A percentile compares a stretch with the other conserved stretches of the same genome.
Conservation (phyloP, 2,113 vertebrate genomes). For the Fulica atra region DNA sequence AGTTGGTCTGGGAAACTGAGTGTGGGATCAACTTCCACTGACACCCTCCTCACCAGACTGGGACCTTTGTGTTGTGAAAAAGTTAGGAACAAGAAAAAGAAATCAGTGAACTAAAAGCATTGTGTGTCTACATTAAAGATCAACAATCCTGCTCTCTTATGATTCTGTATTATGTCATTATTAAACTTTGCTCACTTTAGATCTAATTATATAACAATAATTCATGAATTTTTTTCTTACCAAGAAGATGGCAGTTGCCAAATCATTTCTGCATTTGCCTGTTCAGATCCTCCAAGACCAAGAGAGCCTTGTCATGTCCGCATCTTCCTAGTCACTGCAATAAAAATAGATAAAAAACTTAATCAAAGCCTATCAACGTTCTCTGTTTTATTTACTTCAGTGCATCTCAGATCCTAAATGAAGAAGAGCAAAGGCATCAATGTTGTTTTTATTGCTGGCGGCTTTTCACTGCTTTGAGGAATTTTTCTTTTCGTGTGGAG, state of each 20-base stretch:
- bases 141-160: neutral
- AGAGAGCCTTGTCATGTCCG: neutral
- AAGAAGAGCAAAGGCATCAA: neutral
- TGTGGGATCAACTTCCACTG: neutral
- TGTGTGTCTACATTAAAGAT: neutral
- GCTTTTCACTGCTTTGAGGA: neutral
- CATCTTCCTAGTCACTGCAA: neutral
- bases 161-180: neutral
- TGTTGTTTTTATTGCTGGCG: neutral
- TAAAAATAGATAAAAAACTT: neutral
- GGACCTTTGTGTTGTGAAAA: neutral
- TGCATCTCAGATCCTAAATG: neutral
- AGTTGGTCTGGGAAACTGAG: neutral
- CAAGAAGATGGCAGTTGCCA: neutral
- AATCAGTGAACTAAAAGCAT: neutral
- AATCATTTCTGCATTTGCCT: neutral
- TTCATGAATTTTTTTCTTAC: neutral
- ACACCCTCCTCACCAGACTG: rapidly evolving
- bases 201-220: neutral
- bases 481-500: neutral
- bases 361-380: neutral
- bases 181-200: neutral
- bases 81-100: neutral
- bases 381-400: neutral
- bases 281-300: neutral